Percentiles rank a stretch among this genome's conserved stretches.
Evolutionary conservation across 2,888 invertebrate species (phyloP).

Genomic region (Tipula vernalis): DNA sequence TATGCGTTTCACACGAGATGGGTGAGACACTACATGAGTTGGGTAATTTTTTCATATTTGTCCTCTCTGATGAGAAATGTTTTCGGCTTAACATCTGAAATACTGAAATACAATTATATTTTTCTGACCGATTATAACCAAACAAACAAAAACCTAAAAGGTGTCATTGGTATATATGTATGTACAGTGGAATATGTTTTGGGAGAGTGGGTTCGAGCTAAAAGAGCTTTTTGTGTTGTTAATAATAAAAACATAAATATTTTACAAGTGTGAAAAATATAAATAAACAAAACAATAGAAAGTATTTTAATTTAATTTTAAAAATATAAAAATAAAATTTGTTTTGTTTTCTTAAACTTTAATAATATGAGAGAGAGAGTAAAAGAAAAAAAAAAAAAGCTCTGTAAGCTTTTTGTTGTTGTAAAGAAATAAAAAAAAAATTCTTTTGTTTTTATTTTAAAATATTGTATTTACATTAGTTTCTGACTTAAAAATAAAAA

Average conservation of each 20-base stretch:
- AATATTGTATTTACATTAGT: constrained; percentile 4
- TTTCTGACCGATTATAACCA: background rate
- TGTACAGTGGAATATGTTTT: background rate
- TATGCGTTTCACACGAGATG: too few species aligned
- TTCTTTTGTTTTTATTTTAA: background rate
- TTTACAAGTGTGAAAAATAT: background rate
- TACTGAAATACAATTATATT: background rate
- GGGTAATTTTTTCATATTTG: too few species aligned
- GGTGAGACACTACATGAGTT: too few species aligned
- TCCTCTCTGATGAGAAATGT: too few species aligned
- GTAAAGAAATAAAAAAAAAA: background rate
- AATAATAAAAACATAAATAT: background rate
- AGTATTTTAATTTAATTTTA: background rate
- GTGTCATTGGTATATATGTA: background rate
- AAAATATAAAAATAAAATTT: background rate
- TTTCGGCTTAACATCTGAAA: too few species aligned
- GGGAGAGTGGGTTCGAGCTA: background rate
- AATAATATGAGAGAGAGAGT: background rate
- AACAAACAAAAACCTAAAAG: background rate
- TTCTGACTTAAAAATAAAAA: background rate
- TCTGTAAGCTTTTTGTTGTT: background rate
- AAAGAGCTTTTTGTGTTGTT: background rate
- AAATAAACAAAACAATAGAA: background rate
- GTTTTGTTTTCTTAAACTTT: background rate
- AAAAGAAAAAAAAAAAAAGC: background rate